These are phyloP conservation scores for Benthosema pterotum DNA, from an alignment of 2,797 vertebrate genomes.

Conservation along the genomic window DNA sequence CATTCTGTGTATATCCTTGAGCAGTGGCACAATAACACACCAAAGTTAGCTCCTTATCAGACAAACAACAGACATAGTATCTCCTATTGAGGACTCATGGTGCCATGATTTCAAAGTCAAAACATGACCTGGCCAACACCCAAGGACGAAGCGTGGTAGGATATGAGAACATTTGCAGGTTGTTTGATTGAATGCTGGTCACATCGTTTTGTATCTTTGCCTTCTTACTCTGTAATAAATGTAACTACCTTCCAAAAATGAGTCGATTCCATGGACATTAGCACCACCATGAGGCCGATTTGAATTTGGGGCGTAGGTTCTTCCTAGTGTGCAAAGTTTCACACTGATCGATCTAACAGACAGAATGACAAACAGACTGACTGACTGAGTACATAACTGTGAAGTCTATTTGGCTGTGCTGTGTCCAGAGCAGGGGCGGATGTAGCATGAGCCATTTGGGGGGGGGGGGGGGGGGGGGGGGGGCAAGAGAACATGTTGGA, in stretches of 20 bases:
- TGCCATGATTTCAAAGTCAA: constrained; percentile 38
- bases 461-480: no score
- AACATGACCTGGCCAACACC: constrained; percentile 20
- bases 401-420: constrained; percentile 8
- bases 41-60: constrained; percentile 35
- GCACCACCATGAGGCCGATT: no score
- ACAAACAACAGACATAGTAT: constrained; percentile 35
- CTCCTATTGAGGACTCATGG: constrained; percentile 28
- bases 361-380: no score
- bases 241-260: no score
- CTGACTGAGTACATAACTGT: neutral
- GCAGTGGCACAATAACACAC: constrained; percentile 51
- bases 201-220: neutral
- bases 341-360: no score
- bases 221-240: no score
- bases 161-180: constrained; percentile 4
- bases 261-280: no score
- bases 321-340: no score
- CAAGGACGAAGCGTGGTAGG: constrained; percentile 7
- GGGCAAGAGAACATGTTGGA: no score
- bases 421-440: no score
- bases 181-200: neutral
- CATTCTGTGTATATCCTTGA: constrained; percentile 67
- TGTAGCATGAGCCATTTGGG: no score
- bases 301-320: no score